These are phyloP conservation scores for Macrophya annulata DNA, from an alignment of 2,888 invertebrate genomes.

Conservation along the genomic window DNA sequence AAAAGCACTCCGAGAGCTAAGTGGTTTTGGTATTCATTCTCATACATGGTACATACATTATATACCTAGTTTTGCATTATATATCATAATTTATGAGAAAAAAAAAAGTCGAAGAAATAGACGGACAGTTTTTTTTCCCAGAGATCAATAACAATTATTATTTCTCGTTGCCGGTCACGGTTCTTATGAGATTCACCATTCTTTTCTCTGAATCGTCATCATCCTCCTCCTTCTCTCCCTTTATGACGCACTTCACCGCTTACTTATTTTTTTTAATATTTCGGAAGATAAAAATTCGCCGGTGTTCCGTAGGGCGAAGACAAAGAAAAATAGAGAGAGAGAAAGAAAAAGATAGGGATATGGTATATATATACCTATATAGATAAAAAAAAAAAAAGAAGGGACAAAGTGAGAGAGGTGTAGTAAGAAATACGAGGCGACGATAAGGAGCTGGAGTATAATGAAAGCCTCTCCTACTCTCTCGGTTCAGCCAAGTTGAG, in stretches of 20 bases:
- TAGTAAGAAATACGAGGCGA: conserved; percentile 45
- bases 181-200: conserved; percentile 20
- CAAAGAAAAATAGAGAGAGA: conserved; percentile 55
- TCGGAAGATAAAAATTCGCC: conserved; percentile 7
- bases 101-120: neutral
- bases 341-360: conserved; percentile 51
- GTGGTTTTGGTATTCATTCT: conserved; percentile 2
- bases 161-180: neutral
- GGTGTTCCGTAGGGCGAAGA: conserved; percentile 44
- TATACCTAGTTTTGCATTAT: neutral
- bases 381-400: conserved; percentile 42
- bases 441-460: conserved; percentile 37
- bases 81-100: neutral
- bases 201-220: conserved; percentile 23
- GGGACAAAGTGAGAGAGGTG: neutral
- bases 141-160: conserved; percentile 37
- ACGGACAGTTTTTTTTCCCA: neutral
- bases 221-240: conserved; percentile 53
- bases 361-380: neutral
- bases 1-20: neutral
- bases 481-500: conserved; percentile 24
- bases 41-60: neutral
- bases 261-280: conserved; percentile 39
- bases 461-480: conserved; percentile 41
- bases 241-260: conserved; percentile 26